Evolutionary conservation across 2,797 vertebrate genomes (phyloP).

Genomic region (Orientallactaga sibirica): DNA sequence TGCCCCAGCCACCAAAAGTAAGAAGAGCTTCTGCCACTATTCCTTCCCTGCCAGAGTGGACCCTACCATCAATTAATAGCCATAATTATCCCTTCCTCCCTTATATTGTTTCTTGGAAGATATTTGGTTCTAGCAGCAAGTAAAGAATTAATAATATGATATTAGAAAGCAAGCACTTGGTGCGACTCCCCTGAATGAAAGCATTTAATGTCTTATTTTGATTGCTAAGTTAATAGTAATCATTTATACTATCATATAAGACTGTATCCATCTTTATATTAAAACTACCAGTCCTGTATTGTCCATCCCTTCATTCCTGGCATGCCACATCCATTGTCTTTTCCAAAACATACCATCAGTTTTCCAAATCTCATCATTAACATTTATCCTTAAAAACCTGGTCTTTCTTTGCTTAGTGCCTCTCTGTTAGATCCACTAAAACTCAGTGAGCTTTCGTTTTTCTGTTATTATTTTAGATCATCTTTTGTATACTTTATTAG

Average conservation of each 20-base stretch:
- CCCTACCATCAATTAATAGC: no score
- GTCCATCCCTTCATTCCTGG: not conserved
- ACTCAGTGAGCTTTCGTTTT: not conserved
- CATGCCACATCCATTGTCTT: not conserved
- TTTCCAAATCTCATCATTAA: not conserved
- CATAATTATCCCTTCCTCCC: no score
- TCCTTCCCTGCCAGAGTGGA: not conserved
- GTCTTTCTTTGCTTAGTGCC: rapidly evolving
- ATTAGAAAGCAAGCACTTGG: not conserved
- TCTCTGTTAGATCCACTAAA: not conserved
- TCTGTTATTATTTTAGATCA: not conserved
- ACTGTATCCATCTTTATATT: not conserved
- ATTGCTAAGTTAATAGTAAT: not conserved
- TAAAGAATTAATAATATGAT: not conserved
- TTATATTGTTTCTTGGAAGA: not conserved
- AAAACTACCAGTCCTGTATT: not conserved
- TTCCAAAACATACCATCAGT: not conserved
- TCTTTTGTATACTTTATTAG: not conserved
- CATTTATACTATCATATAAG: not conserved
- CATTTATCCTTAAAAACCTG: not conserved
- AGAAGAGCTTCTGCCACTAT: no score
- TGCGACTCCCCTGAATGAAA: not conserved
- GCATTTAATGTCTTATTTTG: not conserved
- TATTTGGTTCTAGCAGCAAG: not conserved
- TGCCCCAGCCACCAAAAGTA: not conserved